phyloP scores from a whole-genome alignment of 2,113 vertebrate genomes.

The Macrotus californicus region DNA sequence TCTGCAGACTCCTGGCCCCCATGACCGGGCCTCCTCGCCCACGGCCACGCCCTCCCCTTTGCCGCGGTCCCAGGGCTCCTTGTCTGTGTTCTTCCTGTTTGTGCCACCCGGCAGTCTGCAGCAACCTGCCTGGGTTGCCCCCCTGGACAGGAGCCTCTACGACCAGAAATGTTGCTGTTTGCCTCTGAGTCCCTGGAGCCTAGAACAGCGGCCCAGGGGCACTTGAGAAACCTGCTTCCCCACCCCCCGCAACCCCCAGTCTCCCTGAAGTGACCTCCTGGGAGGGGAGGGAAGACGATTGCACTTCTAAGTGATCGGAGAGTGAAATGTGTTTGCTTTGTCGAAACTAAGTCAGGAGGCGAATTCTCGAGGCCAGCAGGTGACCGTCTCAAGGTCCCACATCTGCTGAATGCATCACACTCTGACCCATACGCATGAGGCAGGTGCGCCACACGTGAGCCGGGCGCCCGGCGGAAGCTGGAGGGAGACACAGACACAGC shows the following conservation, averaged over 20 bases:
- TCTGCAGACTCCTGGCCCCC: too few relatives aligned
- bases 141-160: too few relatives aligned
- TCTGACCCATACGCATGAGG: neutral
- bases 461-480: neutral
- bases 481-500: neutral
- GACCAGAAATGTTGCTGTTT: neutral
- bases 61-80: too few relatives aligned
- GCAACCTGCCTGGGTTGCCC: neutral
- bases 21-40: too few relatives aligned
- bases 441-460: neutral
- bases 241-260: too few relatives aligned
- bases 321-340: neutral
- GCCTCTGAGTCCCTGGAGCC: neutral
- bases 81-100: neutral
- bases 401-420: neutral
- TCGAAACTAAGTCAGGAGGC: neutral
- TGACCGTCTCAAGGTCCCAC: neutral
- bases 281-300: too few relatives aligned
- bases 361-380: neutral
- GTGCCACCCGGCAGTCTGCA: fast-evolving
- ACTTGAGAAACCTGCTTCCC: too few relatives aligned
- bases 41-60: too few relatives aligned
- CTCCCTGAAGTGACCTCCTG: too few relatives aligned
- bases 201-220: neutral
- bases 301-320: neutral